Base-by-base conservation (phyloP, 2,797 vertebrate genomes). In the Acomys russatus region DNA sequence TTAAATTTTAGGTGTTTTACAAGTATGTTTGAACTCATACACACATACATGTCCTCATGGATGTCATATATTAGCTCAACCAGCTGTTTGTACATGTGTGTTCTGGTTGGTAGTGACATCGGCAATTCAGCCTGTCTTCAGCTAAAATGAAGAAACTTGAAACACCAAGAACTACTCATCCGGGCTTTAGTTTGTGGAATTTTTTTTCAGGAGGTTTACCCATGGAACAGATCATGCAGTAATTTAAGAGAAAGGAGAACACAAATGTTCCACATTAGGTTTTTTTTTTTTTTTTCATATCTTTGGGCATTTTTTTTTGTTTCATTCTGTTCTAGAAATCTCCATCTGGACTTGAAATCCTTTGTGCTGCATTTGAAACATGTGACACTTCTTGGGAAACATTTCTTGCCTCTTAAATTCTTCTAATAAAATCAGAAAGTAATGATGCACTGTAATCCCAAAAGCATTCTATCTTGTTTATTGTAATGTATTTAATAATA, bases 281-380 rank as follows among this genome's bases (percentile, higher is more conserved):
- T 22, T 2, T 54, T 95, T 84, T 85, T 22, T 63, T 63, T 2
- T 44, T 95, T 84, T 88, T 82, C 15, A 12, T 79, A 38, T 91
- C 51, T 87, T 84, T 79, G 54, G 38, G 5, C 0, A 92, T 87
- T 88, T 97, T 92, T 30, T 9, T 94, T 89, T 90, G 35, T 63
- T 95, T 96, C 35, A 20, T 79, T 78, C 73, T 68, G 71, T 88
- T 84, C 38, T 91, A n/a, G 20, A 94, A 84, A 90, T 87, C 44
- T 70, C 79, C 33, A 89, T 33, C 92, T 25, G 8, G 7, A 80
- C 11, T 12, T 8, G 78, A 74, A 6, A 22, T 25, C 28, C 51
- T 18, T 14, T n/a, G 30, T 88, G 38, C 56, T 70, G 12, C 38
- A 49, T 76, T 87, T 61, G 10, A 6, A 94, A 73, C 90, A 63